These are phyloP conservation scores for Drosophila littoralis DNA, from an alignment of 1,140 invertebrate genomes.

Conservation along the genomic window DNA sequence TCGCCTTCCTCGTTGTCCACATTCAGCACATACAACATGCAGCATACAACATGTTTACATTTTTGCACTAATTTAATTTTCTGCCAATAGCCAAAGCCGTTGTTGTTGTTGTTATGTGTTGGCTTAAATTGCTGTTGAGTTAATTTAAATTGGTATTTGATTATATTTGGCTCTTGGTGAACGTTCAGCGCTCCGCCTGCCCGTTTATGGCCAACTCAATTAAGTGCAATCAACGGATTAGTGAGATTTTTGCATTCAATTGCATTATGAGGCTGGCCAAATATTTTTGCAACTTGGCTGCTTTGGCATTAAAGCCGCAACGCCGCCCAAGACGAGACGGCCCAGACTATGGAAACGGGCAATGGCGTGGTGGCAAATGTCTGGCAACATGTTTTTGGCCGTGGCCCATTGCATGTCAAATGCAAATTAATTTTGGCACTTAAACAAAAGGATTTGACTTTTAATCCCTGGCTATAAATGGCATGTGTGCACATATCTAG, in stretches of 20 bases:
- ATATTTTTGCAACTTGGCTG: constrained; percentile 47
- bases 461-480: constrained; percentile 82
- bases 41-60: constrained; percentile 80
- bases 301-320: constrained; percentile 32
- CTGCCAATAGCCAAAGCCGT: constrained; percentile 44
- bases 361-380: constrained; percentile 28
- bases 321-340: constrained; percentile 57
- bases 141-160: constrained; percentile 83
- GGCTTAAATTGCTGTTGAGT: constrained; percentile 80
- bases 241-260: constrained; percentile 67
- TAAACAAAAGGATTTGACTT: constrained; percentile 82
- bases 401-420: constrained; percentile 79
- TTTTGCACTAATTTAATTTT: constrained; percentile 83
- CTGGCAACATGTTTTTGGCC: constrained; percentile 69
- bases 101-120: constrained; percentile 43
- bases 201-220: constrained; percentile 81
- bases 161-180: constrained; percentile 70
- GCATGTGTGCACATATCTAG: constrained; percentile 66
- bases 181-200: constrained; percentile 37
- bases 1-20: constrained; percentile 59
- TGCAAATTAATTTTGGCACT: constrained; percentile 82
- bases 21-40: constrained; percentile 41
- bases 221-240: constrained; percentile 79
- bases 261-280: constrained; percentile 54
- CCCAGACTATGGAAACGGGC: constrained; percentile 6